Base-by-base conservation (phyloP, 2,113 vertebrate species). In the Gulo gulo region DNA sequence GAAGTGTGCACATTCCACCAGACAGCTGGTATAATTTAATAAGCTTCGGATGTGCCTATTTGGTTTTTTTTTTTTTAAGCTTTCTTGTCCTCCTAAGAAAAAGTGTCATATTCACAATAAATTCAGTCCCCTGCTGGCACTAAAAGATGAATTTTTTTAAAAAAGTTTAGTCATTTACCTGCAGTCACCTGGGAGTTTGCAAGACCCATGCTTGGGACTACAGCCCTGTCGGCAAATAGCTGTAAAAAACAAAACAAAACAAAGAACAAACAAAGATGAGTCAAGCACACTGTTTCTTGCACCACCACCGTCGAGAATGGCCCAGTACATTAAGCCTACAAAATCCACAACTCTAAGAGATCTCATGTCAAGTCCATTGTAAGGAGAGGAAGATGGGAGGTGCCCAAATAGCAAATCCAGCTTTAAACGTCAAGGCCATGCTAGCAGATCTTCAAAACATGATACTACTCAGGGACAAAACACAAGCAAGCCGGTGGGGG, bases 151-250 rank as follows among this genome's bases (percentile, higher is more conserved):
- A 74, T 55, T 55, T 55, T 18, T 55, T 55, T 16, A 16, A 55
- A 52, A 15, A 55, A 55, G 52, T 93, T 59, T n/a, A 55, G n/a
- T 79, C 23, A 55, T 99, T 97, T 99, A 99, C 99, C 99, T 99
- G 99, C 99, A 99, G 97, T 99, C 99, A 95, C 99, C 99, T 26
- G 99, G 99, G 97, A 99, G 98, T 97, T 99, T 99, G 98, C 99
- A 99, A 63, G 99, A 99, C 39, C 99, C 99, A 34, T 99, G 99
- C 97, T 99, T 99, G 65, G 99, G 99, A 98, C 99, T 99, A 98
- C 99, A 99, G 98, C 99, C 99, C 98, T 99, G 99, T 91, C 99
- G 99, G 98, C 99, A 99, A 98, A 99, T 99, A 45, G 99, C 99
- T 99, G 98, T 95, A 97, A 97, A 96, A 97, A 96, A 50, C 92